Percentiles rank a stretch among this genome's conserved stretches.
phyloP scores from a whole-genome alignment of 2,797 vertebrate genomes.

The Chaunax sp. region DNA sequence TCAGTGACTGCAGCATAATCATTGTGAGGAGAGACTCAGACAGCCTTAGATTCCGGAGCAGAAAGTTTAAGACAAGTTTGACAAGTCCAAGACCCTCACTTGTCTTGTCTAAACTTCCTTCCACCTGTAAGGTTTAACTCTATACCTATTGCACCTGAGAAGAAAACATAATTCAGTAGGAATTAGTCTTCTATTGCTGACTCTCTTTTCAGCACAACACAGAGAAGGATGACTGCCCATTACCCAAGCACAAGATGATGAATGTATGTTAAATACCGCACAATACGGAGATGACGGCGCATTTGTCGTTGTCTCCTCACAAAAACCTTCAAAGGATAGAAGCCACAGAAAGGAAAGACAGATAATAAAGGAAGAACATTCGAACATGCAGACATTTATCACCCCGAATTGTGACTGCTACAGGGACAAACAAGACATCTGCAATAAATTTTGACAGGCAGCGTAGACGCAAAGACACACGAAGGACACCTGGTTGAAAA shows the following conservation, averaged over 20 bases:
- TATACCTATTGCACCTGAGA: not conserved
- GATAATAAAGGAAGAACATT: not conserved
- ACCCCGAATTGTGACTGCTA: slow-evolving; percentile 4
- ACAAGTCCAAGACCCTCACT: too few species aligned
- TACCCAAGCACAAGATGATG: not conserved
- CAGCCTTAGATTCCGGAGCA: too few species aligned
- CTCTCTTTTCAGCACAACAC: not conserved
- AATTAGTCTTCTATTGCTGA: not conserved
- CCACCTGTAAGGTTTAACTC: not conserved
- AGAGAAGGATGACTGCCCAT: not conserved
- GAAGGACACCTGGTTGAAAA: slow-evolving; percentile 39
- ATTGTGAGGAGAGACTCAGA: too few species aligned
- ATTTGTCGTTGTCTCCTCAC: not conserved
- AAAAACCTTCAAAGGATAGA: not conserved
- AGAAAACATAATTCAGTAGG: too few species aligned
- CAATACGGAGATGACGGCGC: not conserved
- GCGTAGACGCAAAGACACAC: slow-evolving; percentile 22
- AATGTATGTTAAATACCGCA: slow-evolving; percentile 5
- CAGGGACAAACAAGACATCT: slow-evolving; percentile 42
- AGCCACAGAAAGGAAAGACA: too few species aligned
- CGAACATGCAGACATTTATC: slow-evolving; percentile 30
- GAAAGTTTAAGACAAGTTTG: too few species aligned
- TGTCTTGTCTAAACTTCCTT: too few species aligned
- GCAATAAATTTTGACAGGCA: slow-evolving; percentile 34
- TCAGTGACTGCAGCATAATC: too few species aligned